Evolutionary conservation across 2,113 vertebrate species (phyloP).

Genomic region (Labeo rohita): DNA sequence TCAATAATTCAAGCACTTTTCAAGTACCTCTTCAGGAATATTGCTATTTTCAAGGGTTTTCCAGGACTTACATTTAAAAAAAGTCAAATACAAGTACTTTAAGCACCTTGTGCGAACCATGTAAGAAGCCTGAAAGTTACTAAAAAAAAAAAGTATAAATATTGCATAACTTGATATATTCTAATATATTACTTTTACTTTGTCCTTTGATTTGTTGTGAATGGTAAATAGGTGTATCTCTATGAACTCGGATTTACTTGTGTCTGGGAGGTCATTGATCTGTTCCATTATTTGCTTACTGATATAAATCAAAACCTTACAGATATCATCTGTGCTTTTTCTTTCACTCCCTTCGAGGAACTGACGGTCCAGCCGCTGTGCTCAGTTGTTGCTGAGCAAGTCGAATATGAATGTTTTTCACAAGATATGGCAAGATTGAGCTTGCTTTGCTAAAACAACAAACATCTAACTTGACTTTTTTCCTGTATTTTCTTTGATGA

Average conservation of each 20-base stretch:
- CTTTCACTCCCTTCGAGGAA: slow-evolving; percentile 27
- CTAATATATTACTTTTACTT: not conserved
- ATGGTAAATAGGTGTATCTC: slow-evolving; percentile 11
- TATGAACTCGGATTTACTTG: slow-evolving; percentile 49
- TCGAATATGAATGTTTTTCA: slow-evolving; percentile 13
- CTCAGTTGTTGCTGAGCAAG: slow-evolving; percentile 7
- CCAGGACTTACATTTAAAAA: too few relatives aligned
- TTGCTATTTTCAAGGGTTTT: too few relatives aligned
- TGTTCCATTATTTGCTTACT: slow-evolving; percentile 5
- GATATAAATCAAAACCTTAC: slow-evolving; percentile 51
- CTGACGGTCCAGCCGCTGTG: slow-evolving; percentile 5
- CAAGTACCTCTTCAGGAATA: too few relatives aligned
- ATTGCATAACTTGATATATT: not conserved
- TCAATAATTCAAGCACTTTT: too few relatives aligned
- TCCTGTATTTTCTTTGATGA: not conserved
- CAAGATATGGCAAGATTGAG: not conserved
- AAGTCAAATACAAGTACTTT: too few relatives aligned
- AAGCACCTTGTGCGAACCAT: too few relatives aligned
- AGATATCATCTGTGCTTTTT: slow-evolving; percentile 46
- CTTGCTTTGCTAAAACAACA: not conserved
- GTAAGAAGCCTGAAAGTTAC: too few relatives aligned
- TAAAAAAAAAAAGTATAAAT: too few relatives aligned
- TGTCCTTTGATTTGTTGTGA: not conserved
- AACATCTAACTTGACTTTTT: not conserved
- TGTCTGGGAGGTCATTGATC: slow-evolving; percentile 50